Base-by-base conservation (phyloP, 2,113 vertebrate genomes). In the Bos indicus region DNA sequence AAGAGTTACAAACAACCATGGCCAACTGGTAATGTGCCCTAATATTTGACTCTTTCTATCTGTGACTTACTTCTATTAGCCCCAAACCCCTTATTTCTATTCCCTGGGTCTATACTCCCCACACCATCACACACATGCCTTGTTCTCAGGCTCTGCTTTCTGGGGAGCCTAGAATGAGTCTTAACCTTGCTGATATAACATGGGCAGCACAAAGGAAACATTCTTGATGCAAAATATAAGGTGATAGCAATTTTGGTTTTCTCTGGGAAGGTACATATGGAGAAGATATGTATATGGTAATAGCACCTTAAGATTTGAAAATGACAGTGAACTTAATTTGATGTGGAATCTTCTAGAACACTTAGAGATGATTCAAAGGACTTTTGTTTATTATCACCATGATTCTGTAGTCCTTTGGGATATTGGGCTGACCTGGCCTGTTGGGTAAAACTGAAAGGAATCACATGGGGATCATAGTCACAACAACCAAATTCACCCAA, bases 401-500 rank as follows among this genome's bases (percentile, higher is more conserved):
- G 33, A 15, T 59, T 62, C 85, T 89, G 9, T 36, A 64, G 83
- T 95, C 87, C 54, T 82, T 90, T 62, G 43, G 78, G 54, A 87
- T 57, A 71, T 19, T 36, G n/a, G 19, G 33, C 54, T 93, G 17
- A 16, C 43, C 88, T 88, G 64, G 17, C 80, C 52, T 81, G 30
- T 59, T 43, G 11, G 28, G n/a, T 21, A 52, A 78, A 93, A 77
- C 19, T 60, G 64, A 26, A 77, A 62, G 59, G 95, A 92, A 95
- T 95, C 87, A 57, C 74, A 91, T 81, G 15, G 54, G 46, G 21
- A 80, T 77, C 88, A 46, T n/a, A 96, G 83, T 83, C 71, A 92
- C 56, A 96, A 51, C 10, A 78, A 26, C 33, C 83, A 93, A 93
- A 97, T 97, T 98, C 96, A 97, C 95, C 89, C 74, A 62, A 96